Base-by-base conservation (phyloP, 1,140 invertebrate genomes). In the Littorina saxatilis region DNA sequence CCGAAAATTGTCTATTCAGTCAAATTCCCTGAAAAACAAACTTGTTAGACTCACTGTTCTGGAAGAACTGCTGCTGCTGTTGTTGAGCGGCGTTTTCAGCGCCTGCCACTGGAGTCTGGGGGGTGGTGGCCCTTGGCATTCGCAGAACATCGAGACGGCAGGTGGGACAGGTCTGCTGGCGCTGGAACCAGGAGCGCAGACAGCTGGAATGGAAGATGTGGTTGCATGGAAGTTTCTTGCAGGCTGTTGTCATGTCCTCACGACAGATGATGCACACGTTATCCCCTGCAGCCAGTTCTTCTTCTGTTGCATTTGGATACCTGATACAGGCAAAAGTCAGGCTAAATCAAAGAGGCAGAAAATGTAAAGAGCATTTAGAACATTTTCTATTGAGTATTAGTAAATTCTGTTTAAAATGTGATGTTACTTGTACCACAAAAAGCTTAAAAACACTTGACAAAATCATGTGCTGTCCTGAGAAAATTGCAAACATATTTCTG, bases 241-340 rank as follows among this genome's bases (percentile, higher is more conserved):
- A 90, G 73, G 83, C 84, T 83, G 94, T 93, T 58, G 94, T 92
- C 97, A 98, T 98, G 92, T 98, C 96, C 93, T 98, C 98, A 78
- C 98, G 94, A 90, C 99, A 99, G 88, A 99, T 99, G 86, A 99
- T 99, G 92, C 99, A 99, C 66, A 99, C 98, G 92, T 99, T 99
- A 92, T 99, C 99, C 7, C 96, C 97, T 50, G 96, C 95, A n/a
- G 95, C 95, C 32, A 99, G 93, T 92, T 99, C 98, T 91, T 98
- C 98, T 5, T 95, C 93, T 2, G 98, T 99, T 7, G 98, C 98
- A 93, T 99, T 96, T 2, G 98, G 98, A 93, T 99, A 94, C 32
- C 94, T 94, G 86, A 76, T 27, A 83, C 58, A 27, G 61, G 23
- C 55, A 58, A 27, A 17, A 47, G 43, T 47, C 43, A 47, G 17